Base-by-base conservation (phyloP, 2,797 vertebrate genomes). In the Rallus crepitans region DNA sequence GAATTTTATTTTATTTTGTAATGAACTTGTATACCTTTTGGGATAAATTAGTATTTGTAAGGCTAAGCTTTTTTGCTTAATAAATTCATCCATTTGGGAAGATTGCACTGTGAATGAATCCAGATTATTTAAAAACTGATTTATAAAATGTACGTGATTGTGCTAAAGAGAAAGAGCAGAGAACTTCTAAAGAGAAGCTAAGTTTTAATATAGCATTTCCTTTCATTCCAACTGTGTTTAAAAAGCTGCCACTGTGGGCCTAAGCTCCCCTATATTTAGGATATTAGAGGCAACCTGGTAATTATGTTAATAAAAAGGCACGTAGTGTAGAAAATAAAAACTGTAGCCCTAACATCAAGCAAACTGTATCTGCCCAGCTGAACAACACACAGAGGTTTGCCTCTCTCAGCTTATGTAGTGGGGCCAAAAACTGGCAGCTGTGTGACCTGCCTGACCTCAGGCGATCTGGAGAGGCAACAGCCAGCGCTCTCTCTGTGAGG, bases 401-500 rank as follows among this genome's bases (percentile, higher is more conserved):
- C 53, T 37, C 45, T 83, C 15, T 82, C 18, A 42, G 12, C 60
- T 92, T n/a, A 21, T 3, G 5, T 47, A 75, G 48, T 4, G 27
- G 18, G 47, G 11, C 45, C 55, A 76, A 64, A 83, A 85, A 16
- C 28, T 15, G 40, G 33, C 35, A 59, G 7, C 7, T 40, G 14
- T 59, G 28, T 31, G 81, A 7, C 23, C n/a, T 27, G 15, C 42
- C 75, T 40, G 25, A 33, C 78, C 20, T 37, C 7, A 31, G 50
- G 66, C 2, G 2, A 25, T 21, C 19, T 75, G 3, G 68, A 77
- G 37, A 37, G 33, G 39, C 79, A 80, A 27, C 0, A 52, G 56
- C 14, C n/a, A 42, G 7, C 1, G 0, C 17, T 5, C 50, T 42
- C 9, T 47, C 56, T 48, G 13, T 31, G 39, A 52, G 35, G 21